A percentile compares a stretch with the other conserved stretches of the same genome.
These are phyloP conservation scores for Nesoenas mayeri DNA, from an alignment of 2,113 vertebrate species.

Conservation along the genomic window DNA sequence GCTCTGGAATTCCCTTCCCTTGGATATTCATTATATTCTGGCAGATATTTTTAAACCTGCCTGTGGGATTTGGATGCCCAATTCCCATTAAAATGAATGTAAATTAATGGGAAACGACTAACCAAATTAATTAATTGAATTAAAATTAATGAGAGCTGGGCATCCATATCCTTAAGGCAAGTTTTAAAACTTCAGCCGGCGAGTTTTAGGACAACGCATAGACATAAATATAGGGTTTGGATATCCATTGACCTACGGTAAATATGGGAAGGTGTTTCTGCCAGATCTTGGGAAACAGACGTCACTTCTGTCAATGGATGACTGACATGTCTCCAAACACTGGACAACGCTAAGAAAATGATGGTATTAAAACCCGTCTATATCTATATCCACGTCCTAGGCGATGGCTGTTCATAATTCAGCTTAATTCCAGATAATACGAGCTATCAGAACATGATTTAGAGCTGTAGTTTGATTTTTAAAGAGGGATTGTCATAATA, in stretches of 20 bases:
- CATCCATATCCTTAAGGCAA: conserved; percentile 46
- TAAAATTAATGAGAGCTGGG: conserved; percentile 61
- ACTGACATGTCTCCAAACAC: background rate
- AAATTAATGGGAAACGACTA: conserved; percentile 49
- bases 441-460: conserved; percentile 38
- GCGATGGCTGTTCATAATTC: background rate
- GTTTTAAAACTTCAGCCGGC: background rate
- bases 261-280: background rate
- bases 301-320: background rate
- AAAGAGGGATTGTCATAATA: conserved; percentile 36
- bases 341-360: background rate
- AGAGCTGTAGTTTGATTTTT: conserved; percentile 47
- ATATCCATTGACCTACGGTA: background rate
- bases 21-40: conserved; percentile 51
- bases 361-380: background rate
- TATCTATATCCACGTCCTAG: background rate
- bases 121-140: conserved; percentile 60
- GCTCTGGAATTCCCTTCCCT: conserved; percentile 7
- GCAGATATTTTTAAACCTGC: conserved; percentile 62
- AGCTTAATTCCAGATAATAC: conserved; percentile 5
- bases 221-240: background rate
- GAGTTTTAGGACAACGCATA: background rate
- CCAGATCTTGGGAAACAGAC: background rate
- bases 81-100: conserved; percentile 56
- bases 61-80: conserved; percentile 50